These are phyloP conservation scores for Ctenopoma kingsleyae DNA, from an alignment of 2,797 vertebrate genomes.

Conservation along the genomic window DNA sequence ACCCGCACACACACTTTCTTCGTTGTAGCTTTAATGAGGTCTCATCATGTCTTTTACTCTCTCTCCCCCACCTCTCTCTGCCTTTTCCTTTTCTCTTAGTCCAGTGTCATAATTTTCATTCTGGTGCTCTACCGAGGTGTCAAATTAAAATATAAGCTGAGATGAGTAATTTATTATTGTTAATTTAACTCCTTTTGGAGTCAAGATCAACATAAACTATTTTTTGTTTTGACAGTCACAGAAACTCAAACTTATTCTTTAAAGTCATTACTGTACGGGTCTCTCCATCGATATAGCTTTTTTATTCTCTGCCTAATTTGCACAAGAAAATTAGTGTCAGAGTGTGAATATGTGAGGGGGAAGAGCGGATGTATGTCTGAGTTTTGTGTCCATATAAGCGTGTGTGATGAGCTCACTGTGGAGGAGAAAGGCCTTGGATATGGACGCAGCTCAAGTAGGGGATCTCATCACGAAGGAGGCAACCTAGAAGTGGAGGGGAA, in stretches of 20 bases:
- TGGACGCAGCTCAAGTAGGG: not conserved
- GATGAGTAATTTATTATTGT: slow-evolving; percentile 32
- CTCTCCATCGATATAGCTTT: slow-evolving; percentile 13
- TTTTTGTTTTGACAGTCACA: slow-evolving; percentile 28
- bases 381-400: not conserved
- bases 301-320: slow-evolving; percentile 2
- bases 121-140: slow-evolving; percentile 33
- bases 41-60: slow-evolving; percentile 57
- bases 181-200: slow-evolving; percentile 34
- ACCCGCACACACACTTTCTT: slow-evolving; percentile 28
- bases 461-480: not conserved
- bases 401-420: too few relatives aligned
- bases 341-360: not conserved
- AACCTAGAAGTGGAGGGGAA: not conserved
- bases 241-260: slow-evolving; percentile 7
- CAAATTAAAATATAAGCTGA: slow-evolving; percentile 52
- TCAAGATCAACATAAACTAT: slow-evolving; percentile 29
- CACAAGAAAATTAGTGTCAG: not conserved
- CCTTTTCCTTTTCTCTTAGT: slow-evolving; percentile 37
- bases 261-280: slow-evolving; percentile 17
- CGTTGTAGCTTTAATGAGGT: slow-evolving; percentile 75
- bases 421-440: not conserved
- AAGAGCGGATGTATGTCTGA: not conserved
- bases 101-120: slow-evolving; percentile 55
- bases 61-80: slow-evolving; percentile 15